A percentile compares a stretch with the other conserved stretches of the same genome.
These are phyloP conservation scores for Tinea trinotella DNA, from an alignment of 2,888 invertebrate species.

Conservation along the genomic window DNA sequence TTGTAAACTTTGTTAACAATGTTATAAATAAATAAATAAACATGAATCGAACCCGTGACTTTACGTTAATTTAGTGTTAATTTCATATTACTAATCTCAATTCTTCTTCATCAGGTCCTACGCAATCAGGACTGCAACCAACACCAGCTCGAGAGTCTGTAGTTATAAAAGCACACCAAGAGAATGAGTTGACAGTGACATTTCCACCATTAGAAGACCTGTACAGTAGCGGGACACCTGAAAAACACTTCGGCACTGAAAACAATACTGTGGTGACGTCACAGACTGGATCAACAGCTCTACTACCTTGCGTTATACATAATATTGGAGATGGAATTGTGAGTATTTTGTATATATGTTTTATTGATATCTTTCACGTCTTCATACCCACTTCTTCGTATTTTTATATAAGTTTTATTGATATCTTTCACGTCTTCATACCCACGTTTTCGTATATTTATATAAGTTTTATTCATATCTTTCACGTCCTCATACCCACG, in stretches of 20 bases:
- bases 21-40: too few species aligned
- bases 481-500: too few species aligned
- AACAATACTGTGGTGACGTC: constrained; percentile 87
- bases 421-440: too few species aligned
- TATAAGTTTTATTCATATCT: too few species aligned
- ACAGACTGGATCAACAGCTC: constrained; percentile 87
- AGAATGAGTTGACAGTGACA: constrained; percentile 58
- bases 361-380: too few species aligned
- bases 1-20: too few species aligned
- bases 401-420: too few species aligned
- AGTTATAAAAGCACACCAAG: constrained; percentile 30
- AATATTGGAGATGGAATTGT: constrained; percentile 92
- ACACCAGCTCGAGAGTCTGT: background rate
- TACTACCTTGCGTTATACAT: constrained; percentile 86
- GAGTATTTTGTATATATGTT: constrained; percentile 58
- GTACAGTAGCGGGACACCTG: constrained; percentile 63
- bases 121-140: constrained; percentile 27
- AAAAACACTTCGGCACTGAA: constrained; percentile 86
- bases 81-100: too few species aligned
- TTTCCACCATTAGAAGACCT: constrained; percentile 59
- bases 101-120: constrained; percentile 26
- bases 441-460: too few species aligned
- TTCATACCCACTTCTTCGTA: too few species aligned
- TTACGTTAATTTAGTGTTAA: too few species aligned
- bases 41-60: too few species aligned